These are phyloP conservation scores for Hydraecia micacea DNA, from an alignment of 2,888 invertebrate genomes.

Conservation along the genomic window DNA sequence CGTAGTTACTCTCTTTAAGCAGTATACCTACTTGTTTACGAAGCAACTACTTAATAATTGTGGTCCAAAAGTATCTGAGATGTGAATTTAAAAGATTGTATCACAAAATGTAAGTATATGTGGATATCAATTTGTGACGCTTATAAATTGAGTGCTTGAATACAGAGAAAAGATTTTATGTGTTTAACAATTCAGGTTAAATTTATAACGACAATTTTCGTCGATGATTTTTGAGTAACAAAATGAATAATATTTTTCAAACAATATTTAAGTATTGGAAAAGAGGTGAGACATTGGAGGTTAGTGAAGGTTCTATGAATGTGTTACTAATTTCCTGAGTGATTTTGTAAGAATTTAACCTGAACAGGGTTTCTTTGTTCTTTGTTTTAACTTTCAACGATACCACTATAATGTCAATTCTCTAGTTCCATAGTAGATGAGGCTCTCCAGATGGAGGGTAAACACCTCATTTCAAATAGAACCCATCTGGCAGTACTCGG, in stretches of 20 bases:
- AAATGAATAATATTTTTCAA: too few species aligned
- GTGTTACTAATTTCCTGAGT: not conserved
- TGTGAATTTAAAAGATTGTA: not conserved
- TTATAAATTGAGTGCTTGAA: not conserved
- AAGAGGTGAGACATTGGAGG: not conserved
- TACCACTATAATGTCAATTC: not conserved
- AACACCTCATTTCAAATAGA: constrained; percentile 33
- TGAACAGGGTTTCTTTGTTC: too few species aligned
- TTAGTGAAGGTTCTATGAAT: not conserved
- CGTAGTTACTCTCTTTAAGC: not conserved
- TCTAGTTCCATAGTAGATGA: not conserved
- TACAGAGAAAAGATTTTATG: too few species aligned
- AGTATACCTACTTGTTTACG: not conserved
- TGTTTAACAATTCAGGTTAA: not conserved
- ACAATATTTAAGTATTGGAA: not conserved
- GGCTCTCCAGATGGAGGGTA: constrained; percentile 1
- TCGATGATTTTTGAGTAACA: too few species aligned
- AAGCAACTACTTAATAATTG: not conserved
- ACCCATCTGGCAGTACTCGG: constrained; percentile 28
- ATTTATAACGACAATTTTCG: not conserved
- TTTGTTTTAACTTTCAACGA: too few species aligned
- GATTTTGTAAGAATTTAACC: not conserved
- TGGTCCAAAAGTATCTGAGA: too few species aligned
- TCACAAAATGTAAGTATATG: not conserved
- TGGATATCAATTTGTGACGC: not conserved